Percentiles rank a stretch among this genome's conserved stretches.
phyloP scores from a whole-genome alignment of 2,797 vertebrate genomes.

The Lateolabrax maculatus region DNA sequence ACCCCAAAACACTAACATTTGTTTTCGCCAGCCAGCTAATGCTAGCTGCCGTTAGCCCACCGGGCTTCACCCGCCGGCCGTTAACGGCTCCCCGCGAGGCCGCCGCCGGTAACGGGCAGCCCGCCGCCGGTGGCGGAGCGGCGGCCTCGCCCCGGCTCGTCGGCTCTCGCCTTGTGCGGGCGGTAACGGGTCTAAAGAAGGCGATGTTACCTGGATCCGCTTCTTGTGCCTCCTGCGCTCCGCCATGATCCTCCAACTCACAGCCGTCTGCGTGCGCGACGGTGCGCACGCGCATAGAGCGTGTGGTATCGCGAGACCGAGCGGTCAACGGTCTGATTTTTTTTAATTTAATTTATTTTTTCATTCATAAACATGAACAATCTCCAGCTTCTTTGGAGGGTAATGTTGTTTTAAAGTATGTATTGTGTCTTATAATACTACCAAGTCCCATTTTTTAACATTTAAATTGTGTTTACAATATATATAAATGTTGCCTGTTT shows the following conservation, averaged over 20 bases:
- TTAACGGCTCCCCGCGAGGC: constrained; percentile 10
- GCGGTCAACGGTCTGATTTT: fast-evolving
- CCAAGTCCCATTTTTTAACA: background rate
- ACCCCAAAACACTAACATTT: constrained; percentile 53
- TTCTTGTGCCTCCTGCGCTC: constrained; percentile 98
- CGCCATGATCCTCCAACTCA: constrained; percentile 96
- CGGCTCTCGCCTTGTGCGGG: fast-evolving
- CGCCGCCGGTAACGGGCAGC: background rate
- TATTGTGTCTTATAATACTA: background rate
- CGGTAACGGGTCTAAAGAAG: background rate
- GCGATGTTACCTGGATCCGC: constrained; percentile 92
- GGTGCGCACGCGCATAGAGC: constrained; percentile 39
- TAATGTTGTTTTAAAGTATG: background rate
- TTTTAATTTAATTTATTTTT: too few relatives aligned
- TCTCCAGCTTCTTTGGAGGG: background rate
- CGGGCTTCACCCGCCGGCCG: constrained; percentile 40
- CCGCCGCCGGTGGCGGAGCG: background rate
- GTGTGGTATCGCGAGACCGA: constrained; percentile 71
- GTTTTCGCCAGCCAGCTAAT: constrained; percentile 67
- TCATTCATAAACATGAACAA: constrained; percentile 19
- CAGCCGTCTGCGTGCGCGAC: constrained; percentile 84
- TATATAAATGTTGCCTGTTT: too few relatives aligned
- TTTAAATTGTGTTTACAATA: background rate
- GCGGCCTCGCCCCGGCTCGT: background rate
- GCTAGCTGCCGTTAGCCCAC: constrained; percentile 70